Evolutionary conservation across 2,888 invertebrate genomes (phyloP), one percentile per base, ranked within the genome.

Genomic region (Tethea ocularis): DNA sequence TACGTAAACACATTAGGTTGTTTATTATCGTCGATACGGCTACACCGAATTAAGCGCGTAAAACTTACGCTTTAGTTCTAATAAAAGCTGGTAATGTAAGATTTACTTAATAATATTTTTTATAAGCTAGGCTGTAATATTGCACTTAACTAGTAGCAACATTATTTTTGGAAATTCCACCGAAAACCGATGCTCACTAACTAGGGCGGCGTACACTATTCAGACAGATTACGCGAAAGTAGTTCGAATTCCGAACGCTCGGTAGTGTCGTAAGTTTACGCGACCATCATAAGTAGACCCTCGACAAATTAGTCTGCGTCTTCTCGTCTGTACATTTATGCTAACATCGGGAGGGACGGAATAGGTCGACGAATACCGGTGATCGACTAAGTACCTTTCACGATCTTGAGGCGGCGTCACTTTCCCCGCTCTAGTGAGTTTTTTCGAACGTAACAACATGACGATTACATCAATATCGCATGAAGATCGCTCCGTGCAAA

Each of bases 161-260:
- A 15, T 17, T 54, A 22, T 33, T 54, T 54, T 54, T 54, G 54
- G 54, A 54, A 56, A 60, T 66, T 61, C 61, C 61, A 17, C 59
- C 61, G 66, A 74, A 74, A 73, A 69, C 61, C 63, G 53, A 68
- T 69, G 58, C 63, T 62, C 63, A 67, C 65, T 80, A 88, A 88
- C 79, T 88, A 84, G 88, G 84, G 75, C 88, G 78, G 78, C 84
- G 81, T 82, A 83, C 83, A 84, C 83, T 82, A 83, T 83, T 83
- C 83, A 80, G 82, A 80, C 86, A 84, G 88, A 91, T 91, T 89
- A 91, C 87, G 88, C 91, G 90, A 91, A 92, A 91, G 91, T 91
- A 89, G 91, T 88, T 88, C 90, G 89, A 91, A 92, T 89, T 88
- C 89, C 89, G 81, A 85, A 82, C 86, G 82, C 78, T 83, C 74